phyloP scores from a whole-genome alignment of 2,113 vertebrate species.

The Notothenia rossii region DNA sequence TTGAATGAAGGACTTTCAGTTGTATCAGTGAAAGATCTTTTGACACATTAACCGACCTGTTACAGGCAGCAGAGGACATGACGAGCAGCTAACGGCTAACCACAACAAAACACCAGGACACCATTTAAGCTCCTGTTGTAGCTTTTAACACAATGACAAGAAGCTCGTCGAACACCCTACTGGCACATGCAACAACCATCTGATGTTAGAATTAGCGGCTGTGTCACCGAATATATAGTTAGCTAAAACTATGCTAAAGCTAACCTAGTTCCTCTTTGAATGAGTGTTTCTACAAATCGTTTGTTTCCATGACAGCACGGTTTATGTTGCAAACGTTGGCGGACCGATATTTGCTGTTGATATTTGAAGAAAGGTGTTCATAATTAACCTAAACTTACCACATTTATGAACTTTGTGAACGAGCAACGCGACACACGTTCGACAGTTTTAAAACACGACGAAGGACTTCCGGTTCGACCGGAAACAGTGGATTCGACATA shows the following conservation, averaged over 20 bases:
- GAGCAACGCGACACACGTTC: not conserved
- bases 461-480: conserved; percentile 42
- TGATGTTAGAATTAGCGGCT: conserved; percentile 19
- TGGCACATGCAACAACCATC: not conserved
- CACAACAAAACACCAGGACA: not conserved
- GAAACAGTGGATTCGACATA: conserved; percentile 4
- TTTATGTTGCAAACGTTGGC: rapidly evolving
- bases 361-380: rapidly evolving
- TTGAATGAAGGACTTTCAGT: too few relatives aligned
- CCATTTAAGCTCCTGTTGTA: not conserved
- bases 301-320: not conserved
- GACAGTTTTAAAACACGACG: not conserved
- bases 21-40: not conserved
- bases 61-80: not conserved
- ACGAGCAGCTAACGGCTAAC: not conserved
- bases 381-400: conserved; percentile 32
- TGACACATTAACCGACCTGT: not conserved
- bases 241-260: not conserved
- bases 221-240: not conserved
- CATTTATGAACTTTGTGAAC: conserved; percentile 31
- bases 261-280: not conserved
- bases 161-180: not conserved
- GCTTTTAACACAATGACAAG: not conserved
- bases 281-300: not conserved
- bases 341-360: rapidly evolving